phyloP scores from a whole-genome alignment of 2,797 vertebrate genomes.

The Falco novaeseelandiae region DNA sequence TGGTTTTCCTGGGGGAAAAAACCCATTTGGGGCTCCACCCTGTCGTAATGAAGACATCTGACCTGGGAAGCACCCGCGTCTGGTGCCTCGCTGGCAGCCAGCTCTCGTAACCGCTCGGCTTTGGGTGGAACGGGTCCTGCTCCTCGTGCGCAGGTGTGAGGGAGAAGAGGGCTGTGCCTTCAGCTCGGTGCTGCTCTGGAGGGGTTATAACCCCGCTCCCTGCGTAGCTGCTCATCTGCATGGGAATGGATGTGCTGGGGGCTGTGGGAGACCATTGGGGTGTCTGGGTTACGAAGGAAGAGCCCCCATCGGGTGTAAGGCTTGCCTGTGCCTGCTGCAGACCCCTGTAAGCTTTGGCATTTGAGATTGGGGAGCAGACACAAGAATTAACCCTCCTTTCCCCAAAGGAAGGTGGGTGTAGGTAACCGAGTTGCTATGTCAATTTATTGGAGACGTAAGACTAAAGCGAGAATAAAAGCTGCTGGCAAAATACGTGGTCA shows the following conservation, averaged over 20 bases:
- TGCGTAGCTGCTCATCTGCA: rapidly evolving
- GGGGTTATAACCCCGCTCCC: neutral
- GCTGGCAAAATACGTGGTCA: neutral
- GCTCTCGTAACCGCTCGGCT: rapidly evolving
- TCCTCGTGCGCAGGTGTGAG: neutral
- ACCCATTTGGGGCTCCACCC: neutral
- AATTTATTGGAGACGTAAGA: conserved; percentile 68
- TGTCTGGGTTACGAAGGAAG: neutral
- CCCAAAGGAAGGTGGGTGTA: neutral
- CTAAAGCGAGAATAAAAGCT: conserved; percentile 1
- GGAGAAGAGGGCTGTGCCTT: neutral
- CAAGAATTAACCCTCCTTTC: neutral
- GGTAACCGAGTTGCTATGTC: neutral
- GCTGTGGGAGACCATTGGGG: rapidly evolving
- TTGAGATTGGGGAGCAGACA: neutral
- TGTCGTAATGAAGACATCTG: neutral
- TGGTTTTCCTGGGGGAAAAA: neutral
- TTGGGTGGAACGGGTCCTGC: neutral
- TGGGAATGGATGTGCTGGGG: neutral
- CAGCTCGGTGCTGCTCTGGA: neutral
- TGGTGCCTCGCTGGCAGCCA: neutral
- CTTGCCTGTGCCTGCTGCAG: neutral
- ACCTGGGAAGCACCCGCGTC: neutral
- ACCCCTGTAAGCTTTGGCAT: neutral
- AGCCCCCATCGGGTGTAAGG: neutral